Base-by-base conservation (phyloP, 2,888 invertebrate genomes). In the Scaptomyza reducta region DNA sequence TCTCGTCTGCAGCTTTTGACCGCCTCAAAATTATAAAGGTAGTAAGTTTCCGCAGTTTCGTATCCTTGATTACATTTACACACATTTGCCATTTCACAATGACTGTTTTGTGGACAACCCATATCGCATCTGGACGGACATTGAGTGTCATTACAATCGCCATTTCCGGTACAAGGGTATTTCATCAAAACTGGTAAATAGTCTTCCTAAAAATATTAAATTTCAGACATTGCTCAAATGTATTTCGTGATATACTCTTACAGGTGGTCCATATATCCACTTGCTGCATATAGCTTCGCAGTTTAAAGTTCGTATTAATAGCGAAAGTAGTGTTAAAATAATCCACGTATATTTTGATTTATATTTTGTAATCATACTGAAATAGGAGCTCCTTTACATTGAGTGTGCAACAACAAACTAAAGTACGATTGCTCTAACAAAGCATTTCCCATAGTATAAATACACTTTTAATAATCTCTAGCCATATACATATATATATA, bases 81-180 rank as follows among this genome's bases (percentile, higher is more conserved):
- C 1, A 18, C 10, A n/a, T 62, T 58, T 1, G 47, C 55, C 3
- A 27, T 14, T 5, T 9, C 13, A 11, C 74, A 74, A 13, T 47
- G 27, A 22, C 62, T 53, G 16, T 62, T 44, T 1, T n/a, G 4
- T 0, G 69, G 55, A 60, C 75, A 73, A 1, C 57, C 54, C 33
- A 55, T 9, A 27, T 60, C 57, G 22, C 73, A 73, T 14, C n/a
- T 38, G 42, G 33, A 47, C 1, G n/a, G 22, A 33, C 70, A 69
- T 25, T 42, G 11, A 1, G 5, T 13, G 13, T 0, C 4, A n/a
- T 40, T 27, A 9, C 9, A n/a, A 7, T 9, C 22, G 18, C 11
- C 41, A 49, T 61, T 46, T 13, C 64, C 73, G 0, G 55, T 46
- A 14, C 73, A 74, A 31, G 38, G 56, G 7, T 11, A 22, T 0